Evolutionary conservation across 2,113 vertebrate genomes (phyloP), one percentile per base, ranked within the genome.

Genomic region (Toxotes chatareus): DNA sequence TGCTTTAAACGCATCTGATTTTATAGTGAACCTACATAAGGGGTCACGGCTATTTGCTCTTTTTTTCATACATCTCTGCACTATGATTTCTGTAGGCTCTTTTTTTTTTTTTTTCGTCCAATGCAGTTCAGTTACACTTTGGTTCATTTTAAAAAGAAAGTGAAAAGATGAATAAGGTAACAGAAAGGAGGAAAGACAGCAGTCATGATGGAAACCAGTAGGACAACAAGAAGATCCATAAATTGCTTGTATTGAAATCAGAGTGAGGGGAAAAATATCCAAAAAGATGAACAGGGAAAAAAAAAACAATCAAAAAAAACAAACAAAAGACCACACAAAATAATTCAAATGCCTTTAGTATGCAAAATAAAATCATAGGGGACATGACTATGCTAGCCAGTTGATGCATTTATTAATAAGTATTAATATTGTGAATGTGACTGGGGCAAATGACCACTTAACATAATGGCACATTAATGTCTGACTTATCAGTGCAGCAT

Each of bases 1-100:
- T 40, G 62, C 68, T 76, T 49, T 56, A 83, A 85, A 83, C 76
- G 46, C 62, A n/a, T 51, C 46, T 69, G 42, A 75, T 64, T 68
- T 55, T 47, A 42, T 81, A 40, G 42, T 47, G 60, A 0, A 32
- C 32, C 12, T 23, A 34, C 63, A 47, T 27, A 38, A 46, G 51
- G 44, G 44, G 60, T 78, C 59, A 3, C 5, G 31, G 31, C 21
- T 10, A 46, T 76, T 76, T 73, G 27, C 38, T 73, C 57, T 46
- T 44, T 4, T 44, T 13, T 44, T 31, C 65, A n/a, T 31, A 38
- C 5, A 42, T 57, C 9, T 66, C 1, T n/a, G 3, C 32, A 34
- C 42, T 38, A 19, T 68, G 4, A 62, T 66, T 13, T 62, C 46
- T 12, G 34, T 36, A 53, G 0, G 34, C 9, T 66, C 13, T 12